Base-by-base conservation (phyloP, 2,797 vertebrate genomes). In the Champsocephalus esox region DNA sequence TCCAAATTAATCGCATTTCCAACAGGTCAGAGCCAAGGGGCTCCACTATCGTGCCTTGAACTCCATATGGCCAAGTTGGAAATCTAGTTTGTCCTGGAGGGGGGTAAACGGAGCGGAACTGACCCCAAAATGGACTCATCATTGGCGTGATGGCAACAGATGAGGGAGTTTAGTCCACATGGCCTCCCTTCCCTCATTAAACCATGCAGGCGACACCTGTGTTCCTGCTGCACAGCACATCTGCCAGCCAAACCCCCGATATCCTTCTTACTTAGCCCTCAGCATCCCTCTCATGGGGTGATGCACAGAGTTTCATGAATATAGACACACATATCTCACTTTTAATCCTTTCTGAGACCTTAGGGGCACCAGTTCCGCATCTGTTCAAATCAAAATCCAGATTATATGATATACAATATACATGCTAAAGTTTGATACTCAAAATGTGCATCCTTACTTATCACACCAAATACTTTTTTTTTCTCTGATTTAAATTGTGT, bases 131-230 rank as follows among this genome's bases (percentile, higher is more conserved):
- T 91, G 90, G 91, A 92, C 90, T 90, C 85, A 91, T 92, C 91
- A 93, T 94, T 80, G 89, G 85, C 84, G 80, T 81, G 89, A 88
- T 91, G 88, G 88, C 89, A 90, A 93, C 93, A 95, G 92, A 94
- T 94, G 92, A 89, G 88, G 81, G 81, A 88, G 81, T 94, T 94
- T 90, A 94, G 91, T 92, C 89, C 87, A 89, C 91, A 92, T 73
- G 81, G 83, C 81, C 84, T 88, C 87, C 80, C 79, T 86, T 83
- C 80, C 84, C 93, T 94, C 89, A 91, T 94, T 94, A 94, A 89
- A 90, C 76, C 56, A 19, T 19, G 19, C 19, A 68, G 60, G 74
- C 77, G 87, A 38, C 93, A 94, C 94, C 93, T 94, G 94, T 88
- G 91, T 85, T 88, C 92, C 88, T 87, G 79, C 90, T 91, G 90